These are phyloP conservation scores for Prochilodus magdalenae DNA, from an alignment of 2,113 vertebrate genomes.

Conservation along the genomic window DNA sequence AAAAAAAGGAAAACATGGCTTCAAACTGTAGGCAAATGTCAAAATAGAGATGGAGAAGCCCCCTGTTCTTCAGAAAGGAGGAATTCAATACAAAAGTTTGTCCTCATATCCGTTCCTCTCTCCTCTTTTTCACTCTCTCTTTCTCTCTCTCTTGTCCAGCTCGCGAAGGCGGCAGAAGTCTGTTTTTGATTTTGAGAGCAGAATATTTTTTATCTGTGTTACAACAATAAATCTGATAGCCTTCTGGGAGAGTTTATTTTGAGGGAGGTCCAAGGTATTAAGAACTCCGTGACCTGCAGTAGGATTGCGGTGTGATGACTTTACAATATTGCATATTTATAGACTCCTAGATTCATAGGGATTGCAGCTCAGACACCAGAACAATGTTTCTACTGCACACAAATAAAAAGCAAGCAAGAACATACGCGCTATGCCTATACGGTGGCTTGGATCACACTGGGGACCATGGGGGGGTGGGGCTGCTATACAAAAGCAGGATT, in stretches of 20 bases:
- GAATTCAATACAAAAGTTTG: constrained; percentile 61
- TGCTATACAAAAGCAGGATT: background rate
- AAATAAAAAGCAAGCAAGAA: background rate
- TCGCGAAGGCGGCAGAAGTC: constrained; percentile 16
- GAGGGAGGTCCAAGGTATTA: constrained; percentile 46
- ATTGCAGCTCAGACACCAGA: constrained; percentile 14
- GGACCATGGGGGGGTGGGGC: background rate
- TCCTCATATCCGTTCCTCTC: constrained; percentile 60
- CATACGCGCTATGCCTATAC: background rate
- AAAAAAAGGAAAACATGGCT: constrained; percentile 60
- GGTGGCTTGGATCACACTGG: background rate
- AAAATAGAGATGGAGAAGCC: constrained; percentile 65
- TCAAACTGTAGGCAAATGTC: constrained; percentile 68
- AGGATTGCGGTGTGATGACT: constrained; percentile 49
- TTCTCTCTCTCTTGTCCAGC: constrained; percentile 21
- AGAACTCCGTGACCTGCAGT: constrained; percentile 47
- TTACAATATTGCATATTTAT: constrained; percentile 67
- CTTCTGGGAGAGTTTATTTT: constrained; percentile 49
- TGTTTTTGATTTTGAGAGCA: constrained; percentile 44
- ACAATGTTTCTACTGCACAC: constrained; percentile 9
- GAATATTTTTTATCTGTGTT: constrained; percentile 41
- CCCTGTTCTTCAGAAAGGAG: constrained; percentile 66
- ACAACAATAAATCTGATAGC: constrained; percentile 49
- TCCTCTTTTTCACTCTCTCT: background rate
- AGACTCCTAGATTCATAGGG: constrained; percentile 25